Evolutionary conservation across 2,888 invertebrate species (phyloP).

Genomic region (Leucophora obtusa): DNA sequence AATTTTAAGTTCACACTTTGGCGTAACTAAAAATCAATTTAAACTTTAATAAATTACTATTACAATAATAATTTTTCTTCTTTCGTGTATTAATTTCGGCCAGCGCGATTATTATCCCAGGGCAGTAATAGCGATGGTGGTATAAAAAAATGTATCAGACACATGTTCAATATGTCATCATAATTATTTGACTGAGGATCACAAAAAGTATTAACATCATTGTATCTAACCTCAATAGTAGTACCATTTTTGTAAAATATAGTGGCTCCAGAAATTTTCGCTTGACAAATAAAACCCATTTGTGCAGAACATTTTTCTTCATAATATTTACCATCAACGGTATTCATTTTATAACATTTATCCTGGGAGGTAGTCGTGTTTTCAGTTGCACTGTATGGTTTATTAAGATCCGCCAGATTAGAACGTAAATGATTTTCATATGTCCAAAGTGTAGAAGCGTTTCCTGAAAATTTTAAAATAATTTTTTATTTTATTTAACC

Average conservation of each 20-base stretch:
- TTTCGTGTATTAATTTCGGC: too few species aligned
- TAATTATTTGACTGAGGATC: constrained; percentile 21
- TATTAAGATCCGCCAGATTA: background rate
- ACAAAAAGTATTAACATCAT: constrained; percentile 16
- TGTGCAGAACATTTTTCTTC: background rate
- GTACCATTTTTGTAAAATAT: background rate
- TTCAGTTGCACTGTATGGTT: background rate
- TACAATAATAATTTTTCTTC: too few species aligned
- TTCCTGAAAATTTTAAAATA: background rate
- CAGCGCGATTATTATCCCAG: too few species aligned
- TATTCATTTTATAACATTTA: background rate
- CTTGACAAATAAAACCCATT: constrained; percentile 35
- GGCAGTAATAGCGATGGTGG: too few species aligned
- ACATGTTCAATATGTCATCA: background rate
- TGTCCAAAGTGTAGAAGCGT: background rate
- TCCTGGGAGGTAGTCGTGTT: background rate
- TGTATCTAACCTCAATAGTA: background rate
- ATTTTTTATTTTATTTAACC: too few species aligned
- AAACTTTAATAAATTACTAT: too few species aligned
- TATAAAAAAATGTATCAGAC: constrained; percentile 18
- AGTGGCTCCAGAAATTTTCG: background rate
- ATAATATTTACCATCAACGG: background rate
- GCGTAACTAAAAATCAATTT: too few species aligned
- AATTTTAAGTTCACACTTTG: too few species aligned
- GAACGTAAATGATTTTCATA: background rate